These are phyloP conservation scores for Eremobia ochroleuca DNA, from an alignment of 2,888 invertebrate genomes.

Conservation along the genomic window DNA sequence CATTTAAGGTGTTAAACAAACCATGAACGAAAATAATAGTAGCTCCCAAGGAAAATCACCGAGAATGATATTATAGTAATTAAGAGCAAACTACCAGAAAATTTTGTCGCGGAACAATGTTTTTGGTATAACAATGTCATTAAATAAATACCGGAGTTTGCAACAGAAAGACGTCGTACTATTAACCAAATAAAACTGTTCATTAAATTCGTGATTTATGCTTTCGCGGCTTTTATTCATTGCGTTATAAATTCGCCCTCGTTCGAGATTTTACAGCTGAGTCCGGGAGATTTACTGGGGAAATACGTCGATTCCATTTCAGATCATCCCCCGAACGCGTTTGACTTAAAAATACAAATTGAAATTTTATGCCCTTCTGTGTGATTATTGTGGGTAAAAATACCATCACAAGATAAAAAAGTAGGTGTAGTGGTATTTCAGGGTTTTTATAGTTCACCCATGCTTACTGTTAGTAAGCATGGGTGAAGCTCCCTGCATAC, in stretches of 20 bases:
- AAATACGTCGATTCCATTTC: conserved; percentile 65
- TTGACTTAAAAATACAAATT: conserved; percentile 60
- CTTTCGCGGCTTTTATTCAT: conserved; percentile 77
- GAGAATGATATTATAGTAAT: conserved; percentile 83
- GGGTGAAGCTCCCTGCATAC: neutral
- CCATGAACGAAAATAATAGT: conserved; percentile 83
- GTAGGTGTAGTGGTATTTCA: neutral
- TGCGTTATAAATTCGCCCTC: conserved; percentile 77
- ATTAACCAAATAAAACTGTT: conserved; percentile 72
- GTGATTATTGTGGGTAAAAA: conserved; percentile 20
- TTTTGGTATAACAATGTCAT: conserved; percentile 76
- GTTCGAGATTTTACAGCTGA: conserved; percentile 71
- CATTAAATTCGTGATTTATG: conserved; percentile 80
- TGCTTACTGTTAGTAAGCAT: neutral
- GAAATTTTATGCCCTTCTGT: conserved; percentile 28
- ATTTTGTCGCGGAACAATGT: conserved; percentile 81
- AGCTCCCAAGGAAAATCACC: conserved; percentile 64
- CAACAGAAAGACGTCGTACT: conserved; percentile 59
- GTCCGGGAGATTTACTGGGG: conserved; percentile 65
- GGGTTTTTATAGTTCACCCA: neutral
- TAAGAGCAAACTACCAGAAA: conserved; percentile 79
- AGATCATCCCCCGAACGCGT: conserved; percentile 62
- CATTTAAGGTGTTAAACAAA: conserved; percentile 81
- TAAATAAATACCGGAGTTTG: conserved; percentile 74
- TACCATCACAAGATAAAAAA: neutral